Evolutionary conservation across 2,797 vertebrate genomes (phyloP).

Genomic region (Sebastes glaucus): DNA sequence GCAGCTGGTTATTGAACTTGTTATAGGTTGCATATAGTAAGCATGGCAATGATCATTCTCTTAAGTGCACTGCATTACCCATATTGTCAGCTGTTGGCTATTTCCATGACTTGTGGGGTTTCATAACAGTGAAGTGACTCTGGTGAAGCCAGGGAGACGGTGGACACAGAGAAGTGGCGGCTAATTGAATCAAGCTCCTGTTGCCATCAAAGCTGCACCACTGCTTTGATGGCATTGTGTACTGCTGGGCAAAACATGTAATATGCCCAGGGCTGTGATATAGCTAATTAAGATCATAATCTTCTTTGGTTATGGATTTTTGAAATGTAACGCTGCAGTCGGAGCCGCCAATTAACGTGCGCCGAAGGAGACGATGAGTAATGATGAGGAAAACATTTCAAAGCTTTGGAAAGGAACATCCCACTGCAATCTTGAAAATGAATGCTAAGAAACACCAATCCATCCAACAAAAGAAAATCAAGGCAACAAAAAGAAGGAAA

Average conservation of each 20-base stretch:
- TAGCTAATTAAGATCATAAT: slow-evolving; percentile 76
- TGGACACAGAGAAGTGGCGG: slow-evolving; percentile 12
- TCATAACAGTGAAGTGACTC: slow-evolving; percentile 26
- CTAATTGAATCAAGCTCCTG: slow-evolving; percentile 59
- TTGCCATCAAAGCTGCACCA: slow-evolving; percentile 41
- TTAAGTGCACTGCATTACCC: slow-evolving; percentile 19
- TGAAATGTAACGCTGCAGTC: slow-evolving; percentile 49
- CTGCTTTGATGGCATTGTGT: slow-evolving; percentile 20
- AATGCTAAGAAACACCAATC: slow-evolving; percentile 2
- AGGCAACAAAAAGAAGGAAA: slow-evolving; percentile 1
- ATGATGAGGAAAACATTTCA: neutral
- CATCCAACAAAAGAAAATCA: slow-evolving; percentile 3
- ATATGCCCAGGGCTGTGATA: slow-evolving; percentile 62
- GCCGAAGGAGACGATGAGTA: slow-evolving; percentile 6
- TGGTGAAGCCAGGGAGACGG: slow-evolving; percentile 23
- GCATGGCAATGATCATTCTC: slow-evolving; percentile 7
- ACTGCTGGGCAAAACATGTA: slow-evolving; percentile 53
- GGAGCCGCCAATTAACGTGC: slow-evolving; percentile 53
- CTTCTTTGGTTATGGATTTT: slow-evolving; percentile 62
- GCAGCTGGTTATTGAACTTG: neutral
- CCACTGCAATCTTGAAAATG: neutral
- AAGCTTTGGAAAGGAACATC: neutral
- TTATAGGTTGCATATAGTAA: neutral
- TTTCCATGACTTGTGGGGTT: slow-evolving; percentile 25
- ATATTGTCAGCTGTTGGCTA: slow-evolving; percentile 18